Evolutionary conservation across 2,888 invertebrate genomes (phyloP).

Genomic region (Folsomia manolachei): DNA sequence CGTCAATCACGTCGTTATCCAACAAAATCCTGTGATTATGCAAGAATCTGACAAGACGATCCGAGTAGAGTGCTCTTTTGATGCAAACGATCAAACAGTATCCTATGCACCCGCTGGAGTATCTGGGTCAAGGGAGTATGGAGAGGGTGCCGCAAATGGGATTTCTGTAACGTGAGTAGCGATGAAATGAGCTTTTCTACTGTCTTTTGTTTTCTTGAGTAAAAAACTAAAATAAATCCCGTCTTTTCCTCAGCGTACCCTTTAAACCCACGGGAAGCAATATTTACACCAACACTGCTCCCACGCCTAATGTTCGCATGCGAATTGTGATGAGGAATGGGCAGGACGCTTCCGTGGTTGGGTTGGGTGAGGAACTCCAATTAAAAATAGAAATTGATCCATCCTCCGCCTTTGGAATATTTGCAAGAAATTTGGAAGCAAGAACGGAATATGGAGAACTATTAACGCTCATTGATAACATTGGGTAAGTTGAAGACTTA

Average conservation of each 20-base stretch:
- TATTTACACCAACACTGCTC: slow-evolving; percentile 56
- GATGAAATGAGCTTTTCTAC: neutral
- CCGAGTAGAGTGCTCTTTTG: slow-evolving; percentile 56
- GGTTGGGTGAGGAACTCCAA: slow-evolving; percentile 56
- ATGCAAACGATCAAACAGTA: slow-evolving; percentile 56
- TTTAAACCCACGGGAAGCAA: slow-evolving; percentile 54
- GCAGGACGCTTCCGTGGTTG: slow-evolving; percentile 55
- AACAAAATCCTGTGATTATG: slow-evolving; percentile 57
- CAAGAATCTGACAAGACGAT: slow-evolving; percentile 57
- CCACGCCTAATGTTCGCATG: slow-evolving; percentile 56
- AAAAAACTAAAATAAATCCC: neutral
- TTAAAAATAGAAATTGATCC: slow-evolving; percentile 56
- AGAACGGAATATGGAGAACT: slow-evolving; percentile 56
- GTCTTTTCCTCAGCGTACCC: slow-evolving; percentile 52
- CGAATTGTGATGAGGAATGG: slow-evolving; percentile 55
- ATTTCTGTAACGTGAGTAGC: slow-evolving; percentile 54
- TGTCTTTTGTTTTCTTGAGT: slow-evolving; percentile 1
- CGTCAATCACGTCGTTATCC: slow-evolving; percentile 57
- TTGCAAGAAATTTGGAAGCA: slow-evolving; percentile 56
- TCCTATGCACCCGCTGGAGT: slow-evolving; percentile 53
- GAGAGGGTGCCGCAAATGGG: slow-evolving; percentile 50
- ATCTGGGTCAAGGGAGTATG: slow-evolving; percentile 51
- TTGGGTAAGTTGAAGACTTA: slow-evolving; percentile 52
- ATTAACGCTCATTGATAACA: slow-evolving; percentile 55
- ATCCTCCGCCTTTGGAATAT: slow-evolving; percentile 56